These are phyloP conservation scores for Malacosoma neustria DNA, from an alignment of 2,888 invertebrate species.

Conservation along the genomic window DNA sequence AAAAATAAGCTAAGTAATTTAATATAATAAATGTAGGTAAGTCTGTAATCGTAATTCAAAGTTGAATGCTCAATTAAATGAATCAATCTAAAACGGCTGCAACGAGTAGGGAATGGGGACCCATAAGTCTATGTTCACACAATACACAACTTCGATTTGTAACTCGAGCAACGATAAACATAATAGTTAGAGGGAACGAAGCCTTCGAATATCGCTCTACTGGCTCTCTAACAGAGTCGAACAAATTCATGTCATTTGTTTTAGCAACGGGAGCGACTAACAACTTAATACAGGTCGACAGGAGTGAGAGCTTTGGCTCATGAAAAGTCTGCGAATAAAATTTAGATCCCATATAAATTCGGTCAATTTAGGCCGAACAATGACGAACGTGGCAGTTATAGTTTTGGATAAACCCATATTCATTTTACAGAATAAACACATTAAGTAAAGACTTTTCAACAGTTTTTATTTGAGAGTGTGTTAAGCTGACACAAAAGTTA, in stretches of 20 bases:
- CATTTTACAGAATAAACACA: too few species aligned
- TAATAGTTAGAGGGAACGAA: slow-evolving; percentile 29
- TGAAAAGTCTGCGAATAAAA: slow-evolving; percentile 8
- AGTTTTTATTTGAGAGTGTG: too few species aligned
- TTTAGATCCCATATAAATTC: neutral
- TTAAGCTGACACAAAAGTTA: too few species aligned
- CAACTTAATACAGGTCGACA: slow-evolving; percentile 33
- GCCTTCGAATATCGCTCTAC: slow-evolving; percentile 25
- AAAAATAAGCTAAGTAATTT: too few species aligned
- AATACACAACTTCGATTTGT: slow-evolving; percentile 36
- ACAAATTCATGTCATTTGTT: slow-evolving; percentile 57
- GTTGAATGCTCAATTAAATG: slow-evolving; percentile 7
- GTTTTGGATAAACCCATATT: too few species aligned
- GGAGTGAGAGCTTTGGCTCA: slow-evolving; percentile 4
- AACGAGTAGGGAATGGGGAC: slow-evolving; percentile 21
- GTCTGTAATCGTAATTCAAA: neutral
- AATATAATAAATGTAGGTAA: too few species aligned
- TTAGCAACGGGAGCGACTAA: slow-evolving; percentile 28
- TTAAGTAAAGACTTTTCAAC: slow-evolving; percentile 20
- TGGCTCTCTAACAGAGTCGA: slow-evolving; percentile 36
- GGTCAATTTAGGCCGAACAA: neutral
- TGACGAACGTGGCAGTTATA: too few species aligned
- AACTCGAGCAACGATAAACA: slow-evolving; percentile 38
- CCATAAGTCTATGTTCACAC: slow-evolving; percentile 30
- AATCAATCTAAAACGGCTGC: slow-evolving; percentile 20